Conservation (phyloP, 2,797 vertebrate species). For the Hyperoplus immaculatus region DNA sequence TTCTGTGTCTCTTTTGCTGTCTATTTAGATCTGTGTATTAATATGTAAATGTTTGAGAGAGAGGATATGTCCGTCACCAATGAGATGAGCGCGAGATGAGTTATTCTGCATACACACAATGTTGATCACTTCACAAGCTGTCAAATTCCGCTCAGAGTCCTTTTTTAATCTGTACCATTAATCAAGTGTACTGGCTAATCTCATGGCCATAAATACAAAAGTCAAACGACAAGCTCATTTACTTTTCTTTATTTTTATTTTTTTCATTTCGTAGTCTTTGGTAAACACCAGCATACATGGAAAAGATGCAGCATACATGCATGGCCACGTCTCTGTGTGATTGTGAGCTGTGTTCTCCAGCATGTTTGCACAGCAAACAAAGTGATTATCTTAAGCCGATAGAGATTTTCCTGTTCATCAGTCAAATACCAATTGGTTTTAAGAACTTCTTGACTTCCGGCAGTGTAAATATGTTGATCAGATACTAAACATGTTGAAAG, state of each 20-base stretch:
- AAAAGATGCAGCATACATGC: slow-evolving; percentile 32
- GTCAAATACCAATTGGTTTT: slow-evolving; percentile 16
- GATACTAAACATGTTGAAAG: not conserved
- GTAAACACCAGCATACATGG: slow-evolving; percentile 21
- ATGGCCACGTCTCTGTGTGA: slow-evolving; percentile 22
- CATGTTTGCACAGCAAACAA: slow-evolving; percentile 57
- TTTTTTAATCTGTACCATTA: slow-evolving; percentile 5
- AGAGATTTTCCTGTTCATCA: slow-evolving; percentile 13
- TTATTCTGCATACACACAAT: slow-evolving; percentile 2
- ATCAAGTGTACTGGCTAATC: not conserved
- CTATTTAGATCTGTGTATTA: not conserved
- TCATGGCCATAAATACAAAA: not conserved
- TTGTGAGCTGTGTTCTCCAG: not conserved
- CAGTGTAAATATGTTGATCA: slow-evolving; percentile 4
- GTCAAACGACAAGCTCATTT: slow-evolving; percentile 3
- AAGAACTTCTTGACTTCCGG: not conserved
- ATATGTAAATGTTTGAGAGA: not conserved
- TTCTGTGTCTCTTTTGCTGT: not conserved
- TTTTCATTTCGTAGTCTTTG: slow-evolving; percentile 33
- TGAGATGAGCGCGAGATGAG: not conserved
- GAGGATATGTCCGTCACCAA: slow-evolving; percentile 2
- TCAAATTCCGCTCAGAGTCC: slow-evolving; percentile 5
- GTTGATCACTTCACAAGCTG: not conserved
- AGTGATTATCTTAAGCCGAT: slow-evolving; percentile 5
- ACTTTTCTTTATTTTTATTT: not conserved